Evolutionary conservation across 2,888 invertebrate genomes (phyloP).

Genomic region (Macrophya alboannulata): DNA sequence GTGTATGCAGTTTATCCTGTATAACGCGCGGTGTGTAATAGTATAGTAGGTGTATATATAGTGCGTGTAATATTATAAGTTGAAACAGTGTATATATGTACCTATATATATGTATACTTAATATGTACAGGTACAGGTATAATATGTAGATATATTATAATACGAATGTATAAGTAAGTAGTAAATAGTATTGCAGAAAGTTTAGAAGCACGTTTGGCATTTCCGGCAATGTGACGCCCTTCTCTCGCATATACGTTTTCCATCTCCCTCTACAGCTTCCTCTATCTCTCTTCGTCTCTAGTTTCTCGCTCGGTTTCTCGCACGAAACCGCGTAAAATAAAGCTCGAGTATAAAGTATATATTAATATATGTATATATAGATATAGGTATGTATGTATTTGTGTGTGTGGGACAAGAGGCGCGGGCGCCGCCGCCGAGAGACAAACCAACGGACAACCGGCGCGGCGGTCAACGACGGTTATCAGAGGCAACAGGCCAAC

Average conservation of each 20-base stretch:
- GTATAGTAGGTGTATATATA: no score
- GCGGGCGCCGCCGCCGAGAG: conserved; percentile 11
- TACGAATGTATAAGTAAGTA: no score
- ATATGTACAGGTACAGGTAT: no score
- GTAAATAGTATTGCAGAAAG: background rate
- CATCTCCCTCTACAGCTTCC: background rate
- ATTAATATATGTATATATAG: background rate
- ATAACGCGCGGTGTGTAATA: no score
- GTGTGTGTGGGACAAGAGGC: background rate
- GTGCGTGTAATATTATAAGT: no score
- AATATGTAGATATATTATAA: no score
- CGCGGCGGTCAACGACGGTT: no score
- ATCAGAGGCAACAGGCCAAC: background rate
- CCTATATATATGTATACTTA: no score
- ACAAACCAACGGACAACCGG: background rate
- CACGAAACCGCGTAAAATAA: background rate
- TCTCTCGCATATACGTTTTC: background rate
- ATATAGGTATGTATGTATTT: background rate
- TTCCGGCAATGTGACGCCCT: conserved; percentile 20
- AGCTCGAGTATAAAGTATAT: no score
- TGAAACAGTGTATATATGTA: no score
- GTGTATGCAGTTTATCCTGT: no score
- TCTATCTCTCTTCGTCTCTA: background rate
- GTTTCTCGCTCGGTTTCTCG: background rate
- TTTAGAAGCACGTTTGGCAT: conserved; percentile 26